These are phyloP conservation scores for Willisornis vidua DNA, from an alignment of 2,113 vertebrate species.

Conservation along the genomic window DNA sequence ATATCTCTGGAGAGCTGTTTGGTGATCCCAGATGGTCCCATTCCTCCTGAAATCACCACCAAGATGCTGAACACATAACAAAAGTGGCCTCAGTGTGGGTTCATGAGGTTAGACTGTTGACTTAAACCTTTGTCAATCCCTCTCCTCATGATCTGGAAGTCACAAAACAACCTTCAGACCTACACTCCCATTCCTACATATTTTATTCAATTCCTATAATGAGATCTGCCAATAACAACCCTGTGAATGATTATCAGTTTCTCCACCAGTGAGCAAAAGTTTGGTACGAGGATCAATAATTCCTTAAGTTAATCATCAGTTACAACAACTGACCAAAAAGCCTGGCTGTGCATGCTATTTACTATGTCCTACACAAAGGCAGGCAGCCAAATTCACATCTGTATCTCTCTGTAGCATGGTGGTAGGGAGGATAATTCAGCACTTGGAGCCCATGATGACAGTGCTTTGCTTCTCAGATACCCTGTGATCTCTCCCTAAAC, in stretches of 20 bases:
- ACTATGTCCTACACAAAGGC: neutral
- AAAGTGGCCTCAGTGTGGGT: neutral
- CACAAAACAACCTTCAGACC: neutral
- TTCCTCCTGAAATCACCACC: neutral
- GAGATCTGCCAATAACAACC: neutral
- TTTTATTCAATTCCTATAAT: neutral
- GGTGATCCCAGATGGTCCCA: neutral
- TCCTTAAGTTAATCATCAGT: conserved; percentile 51
- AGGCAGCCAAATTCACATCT: neutral
- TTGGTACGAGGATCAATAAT: conserved; percentile 1
- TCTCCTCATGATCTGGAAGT: neutral
- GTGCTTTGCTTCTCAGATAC: neutral
- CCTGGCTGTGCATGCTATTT: neutral
- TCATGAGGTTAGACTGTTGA: neutral
- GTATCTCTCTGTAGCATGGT: neutral
- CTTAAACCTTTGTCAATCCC: neutral
- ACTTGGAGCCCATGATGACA: neutral
- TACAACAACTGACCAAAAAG: conserved; percentile 10
- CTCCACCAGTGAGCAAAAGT: neutral
- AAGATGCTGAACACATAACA: neutral
- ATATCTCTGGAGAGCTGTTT: neutral
- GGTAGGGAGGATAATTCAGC: neutral
- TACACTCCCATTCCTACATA: neutral
- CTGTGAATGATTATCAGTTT: conserved; percentile 2
- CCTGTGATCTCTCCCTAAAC: neutral